Base-by-base conservation (phyloP, 2,113 vertebrate species). In the Rhegmatorhina hoffmannsi region DNA sequence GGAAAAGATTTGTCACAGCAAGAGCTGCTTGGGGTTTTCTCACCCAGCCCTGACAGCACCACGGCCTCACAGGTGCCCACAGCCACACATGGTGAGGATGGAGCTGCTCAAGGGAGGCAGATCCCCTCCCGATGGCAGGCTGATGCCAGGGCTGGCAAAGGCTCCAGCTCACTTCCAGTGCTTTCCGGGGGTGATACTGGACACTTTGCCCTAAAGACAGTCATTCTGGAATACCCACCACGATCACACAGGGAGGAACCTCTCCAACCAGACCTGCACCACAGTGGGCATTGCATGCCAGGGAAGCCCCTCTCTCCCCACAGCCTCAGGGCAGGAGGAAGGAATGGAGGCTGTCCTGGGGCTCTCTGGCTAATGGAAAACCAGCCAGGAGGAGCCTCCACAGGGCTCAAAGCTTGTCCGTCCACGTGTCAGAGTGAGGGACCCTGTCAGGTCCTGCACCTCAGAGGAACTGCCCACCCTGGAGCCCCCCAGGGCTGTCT, bases 221-320 rank as follows among this genome's bases (percentile, higher is more conserved):
- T 40, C 36, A 33, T 7, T 33, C 38, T 9, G 49, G 25, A 36
- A 68, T 9, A 55, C 15, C 55, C 63, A 26, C 43, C 13, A 36
- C 0, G 0, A 21, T 18, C 36, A 58, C 46, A 40, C 18, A 18
- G 0, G 8, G 47, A 63, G 36, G 47, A 63, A 50, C 23, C 40
- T 29, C 67, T 40, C 43, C 59, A 31, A 47, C 24, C 69, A 38
- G 28, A 43, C 6, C 16, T 25, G 43, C 15, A 11, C 7, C 1
- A 1, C 31, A 17, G 64, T 1, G 17, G 26, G 77, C 25, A 5
- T 10, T 10, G 4, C 7, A 11, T 0, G 2, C 13, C 0, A 2
- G 28, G 38, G 21, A 18, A 86, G 34, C 12, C 36, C 8, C 0
- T 2, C 26, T 75, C 31, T 25, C 23, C 43, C 66, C 50, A 13